A percentile compares a stretch with the other conserved stretches of the same genome.
Evolutionary conservation across 1,140 invertebrate genomes (phyloP).

Genomic region (Mycetomoellerius zeteki): DNA sequence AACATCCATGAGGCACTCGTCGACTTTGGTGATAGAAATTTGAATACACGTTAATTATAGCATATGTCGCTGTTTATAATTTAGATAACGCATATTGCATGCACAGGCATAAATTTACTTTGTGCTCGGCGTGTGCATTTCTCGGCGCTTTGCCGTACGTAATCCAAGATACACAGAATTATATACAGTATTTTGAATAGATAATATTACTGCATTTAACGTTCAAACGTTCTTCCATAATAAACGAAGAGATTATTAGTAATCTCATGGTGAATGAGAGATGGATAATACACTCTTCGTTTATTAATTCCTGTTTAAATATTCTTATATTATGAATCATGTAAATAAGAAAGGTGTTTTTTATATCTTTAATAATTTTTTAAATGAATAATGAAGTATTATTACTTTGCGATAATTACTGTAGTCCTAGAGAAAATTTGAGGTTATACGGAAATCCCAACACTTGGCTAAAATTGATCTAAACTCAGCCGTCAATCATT

Average conservation of each 20-base stretch:
- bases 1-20: neutral
- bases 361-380: neutral
- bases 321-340: neutral
- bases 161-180: constrained; percentile 36
- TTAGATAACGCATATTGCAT: neutral
- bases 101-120: constrained; percentile 60
- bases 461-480: constrained; percentile 14
- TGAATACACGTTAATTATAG: constrained; percentile 68
- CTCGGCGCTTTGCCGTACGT: constrained; percentile 19
- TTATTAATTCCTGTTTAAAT: constrained; percentile 25
- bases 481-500: constrained; percentile 1
- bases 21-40: constrained; percentile 61
- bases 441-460: constrained; percentile 1
- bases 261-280: neutral
- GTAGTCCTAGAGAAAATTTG: neutral
- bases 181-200: constrained; percentile 1
- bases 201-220: constrained; percentile 43
- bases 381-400: neutral
- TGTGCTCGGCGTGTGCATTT: constrained; percentile 9
- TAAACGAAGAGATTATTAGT: constrained; percentile 37
- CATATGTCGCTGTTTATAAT: constrained; percentile 22
- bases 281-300: neutral
- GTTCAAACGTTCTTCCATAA: neutral
- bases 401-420: neutral
- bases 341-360: neutral